A percentile compares a stretch with the other conserved stretches of the same genome.
phyloP scores from a whole-genome alignment of 1,140 invertebrate species.

The Neelides sp. region DNA sequence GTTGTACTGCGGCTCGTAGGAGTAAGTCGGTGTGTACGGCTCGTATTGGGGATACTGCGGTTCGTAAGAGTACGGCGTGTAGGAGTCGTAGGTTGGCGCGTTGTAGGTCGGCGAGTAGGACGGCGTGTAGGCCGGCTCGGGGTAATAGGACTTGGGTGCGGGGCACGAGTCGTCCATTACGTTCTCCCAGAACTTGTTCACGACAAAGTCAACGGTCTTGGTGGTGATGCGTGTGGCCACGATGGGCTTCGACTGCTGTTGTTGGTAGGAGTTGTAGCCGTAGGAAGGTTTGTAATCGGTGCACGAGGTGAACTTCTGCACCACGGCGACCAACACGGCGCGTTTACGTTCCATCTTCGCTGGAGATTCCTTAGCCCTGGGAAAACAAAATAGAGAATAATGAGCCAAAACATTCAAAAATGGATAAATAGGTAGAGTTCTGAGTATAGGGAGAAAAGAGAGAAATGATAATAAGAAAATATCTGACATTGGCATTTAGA shows the following conservation, averaged over 20 bases:
- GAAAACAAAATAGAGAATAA: background rate
- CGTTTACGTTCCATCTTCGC: slow-evolving; percentile 11
- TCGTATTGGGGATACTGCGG: no score
- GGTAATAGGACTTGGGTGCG: slow-evolving; percentile 20
- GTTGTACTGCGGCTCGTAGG: no score
- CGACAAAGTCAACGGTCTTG: slow-evolving; percentile 12
- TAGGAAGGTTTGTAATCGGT: slow-evolving; percentile 7
- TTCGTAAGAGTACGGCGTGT: background rate
- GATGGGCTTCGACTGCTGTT: slow-evolving; percentile 24
- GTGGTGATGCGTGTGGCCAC: slow-evolving; percentile 18
- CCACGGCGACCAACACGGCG: slow-evolving; percentile 24
- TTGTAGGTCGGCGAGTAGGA: slow-evolving; percentile 2
- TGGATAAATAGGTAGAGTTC: background rate
- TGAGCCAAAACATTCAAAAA: background rate
- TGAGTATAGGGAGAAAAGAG: background rate
- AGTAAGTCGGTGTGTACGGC: no score
- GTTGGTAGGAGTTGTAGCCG: slow-evolving; percentile 4
- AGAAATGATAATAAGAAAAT: no score
- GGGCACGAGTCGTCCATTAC: slow-evolving; percentile 20
- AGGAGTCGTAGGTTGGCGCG: background rate
- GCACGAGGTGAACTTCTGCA: slow-evolving; percentile 20
- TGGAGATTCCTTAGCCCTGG: slow-evolving; percentile 12
- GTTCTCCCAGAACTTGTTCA: slow-evolving; percentile 23
- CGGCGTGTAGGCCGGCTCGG: slow-evolving; percentile 12
- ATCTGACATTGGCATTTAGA: no score